These are phyloP conservation scores for Atta texana DNA, from an alignment of 1,140 invertebrate genomes.

Conservation along the genomic window DNA sequence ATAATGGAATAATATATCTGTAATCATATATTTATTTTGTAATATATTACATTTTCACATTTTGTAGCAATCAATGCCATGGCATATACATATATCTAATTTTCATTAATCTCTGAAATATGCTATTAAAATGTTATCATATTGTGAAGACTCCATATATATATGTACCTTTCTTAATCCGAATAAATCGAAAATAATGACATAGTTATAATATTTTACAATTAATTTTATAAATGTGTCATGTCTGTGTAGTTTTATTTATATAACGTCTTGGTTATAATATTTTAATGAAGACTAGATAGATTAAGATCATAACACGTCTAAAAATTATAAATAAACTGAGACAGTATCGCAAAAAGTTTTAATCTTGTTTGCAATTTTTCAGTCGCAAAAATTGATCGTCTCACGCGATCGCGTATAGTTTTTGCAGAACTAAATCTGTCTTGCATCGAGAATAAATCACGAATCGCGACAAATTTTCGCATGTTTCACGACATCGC, in stretches of 20 bases:
- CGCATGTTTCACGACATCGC: conserved; percentile 4
- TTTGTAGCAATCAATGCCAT: background rate
- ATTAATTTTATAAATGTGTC: background rate
- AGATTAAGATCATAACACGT: conserved; percentile 21
- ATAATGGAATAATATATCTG: background rate
- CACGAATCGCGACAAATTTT: conserved; percentile 48
- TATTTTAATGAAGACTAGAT: conserved; percentile 36
- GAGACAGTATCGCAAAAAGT: conserved; percentile 14
- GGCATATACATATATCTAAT: background rate
- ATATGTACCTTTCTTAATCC: background rate
- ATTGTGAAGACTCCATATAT: too few species aligned
- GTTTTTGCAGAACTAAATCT: conserved; percentile 36
- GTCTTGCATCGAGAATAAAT: conserved; percentile 32
- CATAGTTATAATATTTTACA: background rate
- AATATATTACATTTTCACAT: background rate
- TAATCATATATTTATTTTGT: background rate
- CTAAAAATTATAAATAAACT: conserved; percentile 36
- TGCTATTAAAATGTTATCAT: background rate
- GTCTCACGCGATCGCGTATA: background rate
- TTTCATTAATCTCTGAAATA: background rate
- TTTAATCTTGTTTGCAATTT: conserved; percentile 43
- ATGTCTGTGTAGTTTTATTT: background rate
- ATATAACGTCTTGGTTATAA: conserved; percentile 13
- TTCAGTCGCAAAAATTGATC: conserved; percentile 26
- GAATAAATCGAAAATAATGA: conserved; percentile 31